Percentiles rank a stretch among this genome's conserved stretches.
phyloP scores from a whole-genome alignment of 1,140 invertebrate species.

The Listronotus oregonensis region DNA sequence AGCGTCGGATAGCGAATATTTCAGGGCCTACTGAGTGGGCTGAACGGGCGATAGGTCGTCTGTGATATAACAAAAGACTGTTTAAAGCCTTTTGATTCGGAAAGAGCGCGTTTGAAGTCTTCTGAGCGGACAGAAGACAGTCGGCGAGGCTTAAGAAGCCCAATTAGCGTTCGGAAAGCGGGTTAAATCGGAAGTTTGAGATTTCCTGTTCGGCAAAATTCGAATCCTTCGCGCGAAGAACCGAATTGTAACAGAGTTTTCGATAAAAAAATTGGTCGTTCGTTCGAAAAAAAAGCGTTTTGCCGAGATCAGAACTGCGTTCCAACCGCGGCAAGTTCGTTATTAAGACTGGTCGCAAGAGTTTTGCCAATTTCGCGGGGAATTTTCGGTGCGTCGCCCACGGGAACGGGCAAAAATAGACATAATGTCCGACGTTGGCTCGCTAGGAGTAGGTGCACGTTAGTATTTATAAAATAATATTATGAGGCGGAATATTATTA shows the following conservation, averaged over 20 bases:
- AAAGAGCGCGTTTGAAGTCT: too few species aligned
- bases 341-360: conserved; percentile 23
- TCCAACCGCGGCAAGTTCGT: conserved; percentile 35
- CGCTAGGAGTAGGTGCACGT: conserved; percentile 21
- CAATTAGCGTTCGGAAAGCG: neutral
- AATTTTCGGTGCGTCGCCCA: conserved; percentile 54
- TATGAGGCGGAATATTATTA: conserved; percentile 10
- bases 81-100: too few species aligned
- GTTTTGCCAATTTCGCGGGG: conserved; percentile 39
- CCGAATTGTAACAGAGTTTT: conserved; percentile 21
- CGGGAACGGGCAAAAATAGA: conserved; percentile 37
- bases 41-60: too few species aligned
- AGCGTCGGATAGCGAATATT: too few species aligned
- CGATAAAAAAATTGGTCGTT: conserved; percentile 45
- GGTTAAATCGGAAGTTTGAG: conserved; percentile 1
- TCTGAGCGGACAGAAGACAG: too few species aligned
- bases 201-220: conserved; percentile 11
- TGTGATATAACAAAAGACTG: too few species aligned
- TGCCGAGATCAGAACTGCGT: conserved; percentile 37
- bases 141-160: neutral
- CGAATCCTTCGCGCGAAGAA: conserved; percentile 16
- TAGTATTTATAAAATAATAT: conserved; percentile 20
- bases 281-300: conserved; percentile 47
- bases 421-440: conserved; percentile 7
- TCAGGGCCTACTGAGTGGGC: too few species aligned